These are phyloP conservation scores for Tetraneura akinire DNA, from an alignment of 1,140 invertebrate species.

Conservation along the genomic window DNA sequence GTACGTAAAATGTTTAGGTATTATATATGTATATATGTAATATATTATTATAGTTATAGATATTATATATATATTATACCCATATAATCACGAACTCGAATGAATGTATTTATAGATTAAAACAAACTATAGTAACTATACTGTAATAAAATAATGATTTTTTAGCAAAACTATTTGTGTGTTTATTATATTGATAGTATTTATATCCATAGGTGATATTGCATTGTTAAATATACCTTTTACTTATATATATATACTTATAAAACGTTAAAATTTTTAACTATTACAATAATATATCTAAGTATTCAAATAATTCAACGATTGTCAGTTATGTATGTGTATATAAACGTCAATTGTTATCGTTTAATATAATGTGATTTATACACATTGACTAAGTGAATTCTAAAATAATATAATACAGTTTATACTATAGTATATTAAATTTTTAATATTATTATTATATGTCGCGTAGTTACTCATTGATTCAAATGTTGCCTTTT, in stretches of 20 bases:
- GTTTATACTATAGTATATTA: not conserved
- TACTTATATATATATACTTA: too few species aligned
- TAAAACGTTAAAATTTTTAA: not conserved
- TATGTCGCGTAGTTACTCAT: too few species aligned
- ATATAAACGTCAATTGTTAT: not conserved
- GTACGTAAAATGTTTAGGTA: not conserved
- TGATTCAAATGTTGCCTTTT: too few species aligned
- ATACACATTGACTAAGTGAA: not conserved
- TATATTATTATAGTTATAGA: too few species aligned
- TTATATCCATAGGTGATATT: not conserved
- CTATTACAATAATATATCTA: not conserved
- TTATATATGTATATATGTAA: too few species aligned
- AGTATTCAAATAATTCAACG: not conserved
- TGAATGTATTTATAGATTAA: constrained; percentile 19
- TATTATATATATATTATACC: too few species aligned
- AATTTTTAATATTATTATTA: too few species aligned
- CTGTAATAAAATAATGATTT: not conserved
- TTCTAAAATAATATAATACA: not conserved
- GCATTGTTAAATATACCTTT: too few species aligned
- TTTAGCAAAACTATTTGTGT: not conserved
- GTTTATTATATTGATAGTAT: constrained; percentile 19
- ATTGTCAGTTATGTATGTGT: not conserved
- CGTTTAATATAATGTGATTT: not conserved
- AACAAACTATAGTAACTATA: not conserved
- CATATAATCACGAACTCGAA: not conserved